Percentiles rank a stretch among this genome's conserved stretches.
Evolutionary conservation across 2,888 invertebrate species (phyloP).

Genomic region (Shargacucullia verbasci): DNA sequence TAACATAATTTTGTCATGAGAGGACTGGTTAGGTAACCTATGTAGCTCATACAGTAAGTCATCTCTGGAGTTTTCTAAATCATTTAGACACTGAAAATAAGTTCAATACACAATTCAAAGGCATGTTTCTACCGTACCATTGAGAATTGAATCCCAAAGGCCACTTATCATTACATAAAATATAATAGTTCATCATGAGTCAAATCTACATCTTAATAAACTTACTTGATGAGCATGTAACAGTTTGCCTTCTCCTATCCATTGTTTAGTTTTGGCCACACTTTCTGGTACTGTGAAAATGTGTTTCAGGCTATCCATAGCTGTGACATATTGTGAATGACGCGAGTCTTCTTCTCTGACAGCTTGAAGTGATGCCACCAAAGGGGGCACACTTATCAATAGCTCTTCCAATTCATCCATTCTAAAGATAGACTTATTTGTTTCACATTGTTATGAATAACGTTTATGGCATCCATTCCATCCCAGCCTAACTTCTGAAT

Average conservation of each 20-base stretch:
- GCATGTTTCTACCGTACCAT: too few species aligned
- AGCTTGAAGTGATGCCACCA: constrained; percentile 94
- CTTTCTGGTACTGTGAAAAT: constrained; percentile 99
- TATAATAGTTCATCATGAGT: too few species aligned
- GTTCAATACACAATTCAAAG: too few species aligned
- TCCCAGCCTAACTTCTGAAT: too few species aligned
- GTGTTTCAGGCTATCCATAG: constrained; percentile 99
- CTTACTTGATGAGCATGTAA: constrained; percentile 96
- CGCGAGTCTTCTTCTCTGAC: constrained; percentile 97
- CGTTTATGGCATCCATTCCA: too few species aligned
- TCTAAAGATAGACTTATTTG: constrained; percentile 73
- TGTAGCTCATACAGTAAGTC: constrained; percentile 98
- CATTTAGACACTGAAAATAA: constrained; percentile 93
- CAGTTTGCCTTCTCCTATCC: constrained; percentile 98
- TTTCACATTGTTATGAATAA: too few species aligned
- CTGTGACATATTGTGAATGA: constrained; percentile 99
- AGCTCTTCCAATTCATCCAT: constrained; percentile 93
- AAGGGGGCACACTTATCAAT: constrained; percentile 93
- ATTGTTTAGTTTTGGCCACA: constrained; percentile 97
- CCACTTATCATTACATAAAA: too few species aligned
- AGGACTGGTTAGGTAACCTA: constrained; percentile 96
- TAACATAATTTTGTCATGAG: constrained; percentile 96
- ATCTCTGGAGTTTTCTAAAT: constrained; percentile 98
- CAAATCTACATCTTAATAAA: too few species aligned
- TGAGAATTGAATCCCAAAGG: too few species aligned